phyloP scores from a whole-genome alignment of 2,888 invertebrate genomes.

The Cryptops parisi region DNA sequence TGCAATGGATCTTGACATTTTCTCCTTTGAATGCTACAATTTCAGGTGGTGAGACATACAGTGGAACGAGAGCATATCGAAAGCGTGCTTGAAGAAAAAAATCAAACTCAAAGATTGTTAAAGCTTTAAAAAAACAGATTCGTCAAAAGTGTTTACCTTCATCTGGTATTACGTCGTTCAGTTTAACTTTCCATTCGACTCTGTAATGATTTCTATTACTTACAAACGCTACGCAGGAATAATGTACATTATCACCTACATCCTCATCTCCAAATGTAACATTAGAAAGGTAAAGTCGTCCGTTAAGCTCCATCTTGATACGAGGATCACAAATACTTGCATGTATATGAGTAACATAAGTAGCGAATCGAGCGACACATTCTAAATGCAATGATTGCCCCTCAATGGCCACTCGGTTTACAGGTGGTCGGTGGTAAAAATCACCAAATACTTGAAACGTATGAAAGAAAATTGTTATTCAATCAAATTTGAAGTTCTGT shows the following conservation, averaged over 20 bases:
- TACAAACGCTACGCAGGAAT: constrained; percentile 90
- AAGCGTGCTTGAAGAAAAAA: no score
- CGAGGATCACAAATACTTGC: constrained; percentile 70
- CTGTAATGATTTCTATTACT: constrained; percentile 78
- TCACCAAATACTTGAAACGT: constrained; percentile 21
- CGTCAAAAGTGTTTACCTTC: no score
- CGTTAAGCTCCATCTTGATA: constrained; percentile 91
- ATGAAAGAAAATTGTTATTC: no score
- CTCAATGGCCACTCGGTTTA: constrained; percentile 51
- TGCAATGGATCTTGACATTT: constrained; percentile 77
- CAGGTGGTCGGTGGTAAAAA: constrained; percentile 41
- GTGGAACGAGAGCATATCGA: constrained; percentile 54
- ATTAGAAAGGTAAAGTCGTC: constrained; percentile 94
- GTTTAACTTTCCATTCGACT: constrained; percentile 61
- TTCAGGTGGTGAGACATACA: constrained; percentile 76
- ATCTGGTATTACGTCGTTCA: no score
- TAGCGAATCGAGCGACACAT: constrained; percentile 89
- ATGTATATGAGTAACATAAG: constrained; percentile 67
- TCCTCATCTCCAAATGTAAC: constrained; percentile 70
- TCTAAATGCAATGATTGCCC: constrained; percentile 76
- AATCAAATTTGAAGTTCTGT: no score
- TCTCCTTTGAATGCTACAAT: constrained; percentile 73
- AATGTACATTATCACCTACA: constrained; percentile 65
- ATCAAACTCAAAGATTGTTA: no score
- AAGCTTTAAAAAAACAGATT: no score